Base-by-base conservation (phyloP, 1,140 invertebrate genomes). In the Lucilia cuprina region DNA sequence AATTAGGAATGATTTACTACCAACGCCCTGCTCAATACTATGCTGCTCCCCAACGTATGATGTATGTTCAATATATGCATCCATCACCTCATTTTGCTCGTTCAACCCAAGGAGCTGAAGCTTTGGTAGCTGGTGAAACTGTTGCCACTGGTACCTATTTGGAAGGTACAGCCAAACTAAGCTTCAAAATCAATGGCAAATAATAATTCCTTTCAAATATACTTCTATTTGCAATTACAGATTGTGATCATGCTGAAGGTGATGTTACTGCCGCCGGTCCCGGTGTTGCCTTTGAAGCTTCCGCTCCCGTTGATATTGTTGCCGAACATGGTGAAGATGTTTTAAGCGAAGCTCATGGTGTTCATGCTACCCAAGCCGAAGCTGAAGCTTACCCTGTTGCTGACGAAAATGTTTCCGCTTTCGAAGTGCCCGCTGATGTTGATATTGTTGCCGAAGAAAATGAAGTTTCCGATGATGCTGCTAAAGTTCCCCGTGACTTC, bases 31-130 rank as follows among this genome's bases (percentile, higher is more conserved):
- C 83, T 84, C 82, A 87, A 86, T 85, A 88, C 87, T 85, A 86
- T 88, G 87, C 87, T 87, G 83, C 85, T 0, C 89, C 89, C 41
- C 89, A 91, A 75, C 86, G 89, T 25, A 86, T 91, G 84, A 91
- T 91, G 90, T 91, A 90, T 74, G 88, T 91, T 86, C 89, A 90
- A 86, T 91, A 91, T 70, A 87, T 90, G 49, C 89, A 89, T 65
- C 90, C 89, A 21, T 87, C 88, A 49, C 86, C 86, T 78, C 88
- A 86, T 13, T 86, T 88, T 65, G 89, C 88, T 34, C 88, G 89
- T 49, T 91, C 89, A 55, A 89, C 88, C 41, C 88, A 89, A 82
- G 90, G 88, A 5, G 89, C 89, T 65, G 88, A 87, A 35, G 89
- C 90, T 5, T 86, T 91, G 25, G 90, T 90, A 8, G 89, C 90